Base-by-base conservation (phyloP, 2,797 vertebrate species). In the Tragopan temminckii region DNA sequence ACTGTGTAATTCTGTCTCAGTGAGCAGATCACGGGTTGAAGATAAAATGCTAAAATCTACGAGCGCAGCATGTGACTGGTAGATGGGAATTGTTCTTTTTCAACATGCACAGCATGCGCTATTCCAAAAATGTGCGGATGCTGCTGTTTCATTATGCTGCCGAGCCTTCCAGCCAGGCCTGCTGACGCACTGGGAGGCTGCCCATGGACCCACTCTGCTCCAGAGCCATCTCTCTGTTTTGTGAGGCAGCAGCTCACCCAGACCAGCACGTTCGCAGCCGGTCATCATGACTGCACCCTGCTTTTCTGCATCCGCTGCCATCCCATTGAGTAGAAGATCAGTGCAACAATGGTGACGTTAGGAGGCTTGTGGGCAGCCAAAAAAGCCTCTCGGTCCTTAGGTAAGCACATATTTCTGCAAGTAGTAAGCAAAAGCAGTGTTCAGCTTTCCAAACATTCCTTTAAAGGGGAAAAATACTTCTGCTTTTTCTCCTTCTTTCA, bases 101-200 rank as follows among this genome's bases (percentile, higher is more conserved):
- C 76, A 84, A 83, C 5, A 25, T 16, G 48, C 63, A 35, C 74
- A 90, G 90, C 81, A 68, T 1, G 3, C 0, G 4, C 74, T 71
- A 31, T 83, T 74, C 82, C 85, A 96, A 94, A 97, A 98, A 97
- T 97, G 95, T 95, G 97, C 86, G 13, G 85, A 87, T 67, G 88
- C 74, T 69, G 95, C 94, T 92, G 72, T 93, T 97, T 85, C 75
- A 97, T 98, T 97, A 85, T 97, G 70, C 68, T 63, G 59, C 77
- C 84, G 69, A 96, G 68, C 83, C 76, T 81, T 74, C 84, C 86
- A 57, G 94, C 70, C 89, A 74, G 59, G 76, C 53, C 89, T 96
- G 94, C 93, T 69, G 95, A 94, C 48, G 82, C 68, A 29, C 61
- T 48, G 68, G 20, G 53, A 88, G 67, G 75, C 82, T 78, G 75